These are phyloP conservation scores for Oceanites oceanicus DNA, from an alignment of 2,113 vertebrate species.

Conservation along the genomic window DNA sequence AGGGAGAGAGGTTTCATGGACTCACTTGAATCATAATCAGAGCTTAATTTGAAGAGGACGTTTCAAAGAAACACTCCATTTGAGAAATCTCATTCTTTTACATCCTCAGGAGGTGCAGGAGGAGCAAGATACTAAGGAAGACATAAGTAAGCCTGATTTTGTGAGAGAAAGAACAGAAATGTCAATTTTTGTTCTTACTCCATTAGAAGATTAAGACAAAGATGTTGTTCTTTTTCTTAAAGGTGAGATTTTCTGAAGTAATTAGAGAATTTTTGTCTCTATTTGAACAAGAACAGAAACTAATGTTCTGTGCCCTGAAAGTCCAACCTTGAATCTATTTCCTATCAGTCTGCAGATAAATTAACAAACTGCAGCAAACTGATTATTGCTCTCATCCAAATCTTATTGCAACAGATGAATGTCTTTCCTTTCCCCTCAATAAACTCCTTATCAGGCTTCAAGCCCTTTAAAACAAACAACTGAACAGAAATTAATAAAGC, in stretches of 20 bases:
- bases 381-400: neutral
- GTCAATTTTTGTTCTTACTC: neutral
- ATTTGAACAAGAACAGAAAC: neutral
- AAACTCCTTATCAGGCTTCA: neutral
- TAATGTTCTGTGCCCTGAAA: neutral
- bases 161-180: neutral
- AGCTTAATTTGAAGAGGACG: neutral
- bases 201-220: neutral
- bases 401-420: neutral
- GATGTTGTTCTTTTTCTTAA: neutral
- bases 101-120: neutral
- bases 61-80: neutral
- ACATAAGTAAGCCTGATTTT: neutral
- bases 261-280: neutral
- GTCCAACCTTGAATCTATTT: neutral
- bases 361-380: neutral
- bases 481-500: constrained; percentile 18
- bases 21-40: neutral
- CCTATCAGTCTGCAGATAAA: neutral
- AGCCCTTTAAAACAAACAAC: constrained; percentile 12
- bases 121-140: neutral
- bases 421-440: neutral
- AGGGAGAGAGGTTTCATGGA: neutral
- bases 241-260: neutral
- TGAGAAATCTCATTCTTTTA: neutral